Conservation (phyloP, 1,140 invertebrate species). For the Platorchestia sp. region DNA sequence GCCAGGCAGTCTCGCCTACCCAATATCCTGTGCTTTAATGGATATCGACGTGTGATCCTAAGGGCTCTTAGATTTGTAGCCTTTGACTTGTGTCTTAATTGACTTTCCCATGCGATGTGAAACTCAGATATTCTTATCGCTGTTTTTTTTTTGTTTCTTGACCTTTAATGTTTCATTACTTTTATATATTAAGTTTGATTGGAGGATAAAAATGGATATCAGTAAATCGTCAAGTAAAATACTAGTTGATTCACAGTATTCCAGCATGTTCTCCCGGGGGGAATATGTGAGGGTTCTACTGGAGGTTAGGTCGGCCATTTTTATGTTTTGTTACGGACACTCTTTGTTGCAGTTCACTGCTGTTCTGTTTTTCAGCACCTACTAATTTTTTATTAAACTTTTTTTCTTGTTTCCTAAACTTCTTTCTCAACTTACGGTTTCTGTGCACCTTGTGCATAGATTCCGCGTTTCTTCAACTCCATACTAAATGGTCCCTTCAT, state of each 20-base stretch:
- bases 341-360: too few species aligned
- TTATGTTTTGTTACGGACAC: too few species aligned
- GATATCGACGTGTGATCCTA: neutral
- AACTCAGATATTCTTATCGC: neutral
- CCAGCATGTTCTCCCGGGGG: too few species aligned
- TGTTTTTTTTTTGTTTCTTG: neutral
- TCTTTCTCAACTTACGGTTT: too few species aligned
- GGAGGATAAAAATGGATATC: neutral
- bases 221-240: neutral
- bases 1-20: neutral
- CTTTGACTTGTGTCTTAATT: neutral
- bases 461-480: too few species aligned
- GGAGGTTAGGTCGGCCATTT: too few species aligned
- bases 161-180: neutral
- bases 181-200: neutral
- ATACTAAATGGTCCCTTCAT: too few species aligned
- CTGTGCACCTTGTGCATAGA: too few species aligned
- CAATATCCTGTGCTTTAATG: neutral
- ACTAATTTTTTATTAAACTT: too few species aligned
- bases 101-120: neutral
- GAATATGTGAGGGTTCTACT: too few species aligned
- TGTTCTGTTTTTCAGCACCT: too few species aligned
- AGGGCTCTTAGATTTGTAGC: neutral
- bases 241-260: neutral
- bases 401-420: too few species aligned